Evolutionary conservation across 1,140 invertebrate genomes (phyloP).

Genomic region (Bombus balteatus): DNA sequence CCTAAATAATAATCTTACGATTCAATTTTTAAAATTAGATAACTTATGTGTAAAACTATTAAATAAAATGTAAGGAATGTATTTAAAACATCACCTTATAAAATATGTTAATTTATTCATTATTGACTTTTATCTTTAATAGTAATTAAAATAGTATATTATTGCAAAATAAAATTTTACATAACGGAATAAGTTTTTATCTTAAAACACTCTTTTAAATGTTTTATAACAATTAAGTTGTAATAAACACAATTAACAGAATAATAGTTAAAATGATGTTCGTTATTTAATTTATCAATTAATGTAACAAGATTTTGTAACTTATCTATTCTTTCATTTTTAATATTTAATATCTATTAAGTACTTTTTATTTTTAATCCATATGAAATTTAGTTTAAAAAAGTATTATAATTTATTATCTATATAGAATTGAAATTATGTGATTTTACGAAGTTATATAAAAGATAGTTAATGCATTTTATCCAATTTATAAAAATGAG

Average conservation of each 20-base stretch:
- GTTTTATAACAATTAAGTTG: background rate
- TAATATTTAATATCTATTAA: background rate
- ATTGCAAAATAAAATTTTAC: background rate
- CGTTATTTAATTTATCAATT: background rate
- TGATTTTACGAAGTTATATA: background rate
- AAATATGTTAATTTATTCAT: background rate
- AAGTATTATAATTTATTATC: background rate
- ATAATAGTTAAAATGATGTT: background rate
- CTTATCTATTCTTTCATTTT: background rate
- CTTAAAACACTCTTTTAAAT: background rate
- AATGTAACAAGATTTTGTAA: background rate
- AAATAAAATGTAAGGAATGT: constrained; percentile 1
- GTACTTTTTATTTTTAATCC: background rate
- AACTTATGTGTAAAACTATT: background rate
- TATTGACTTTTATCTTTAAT: too few species aligned
- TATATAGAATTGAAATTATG: background rate
- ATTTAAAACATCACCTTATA: background rate
- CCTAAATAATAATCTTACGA: background rate
- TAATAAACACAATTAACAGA: too few species aligned
- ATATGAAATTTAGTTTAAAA: background rate
- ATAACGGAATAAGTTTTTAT: background rate
- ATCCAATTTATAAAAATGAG: background rate
- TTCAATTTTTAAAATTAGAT: background rate
- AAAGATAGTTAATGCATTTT: background rate
- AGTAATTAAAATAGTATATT: background rate